Conservation (phyloP, 1,140 invertebrate genomes). For the Rhynchophorus ferrugineus region DNA sequence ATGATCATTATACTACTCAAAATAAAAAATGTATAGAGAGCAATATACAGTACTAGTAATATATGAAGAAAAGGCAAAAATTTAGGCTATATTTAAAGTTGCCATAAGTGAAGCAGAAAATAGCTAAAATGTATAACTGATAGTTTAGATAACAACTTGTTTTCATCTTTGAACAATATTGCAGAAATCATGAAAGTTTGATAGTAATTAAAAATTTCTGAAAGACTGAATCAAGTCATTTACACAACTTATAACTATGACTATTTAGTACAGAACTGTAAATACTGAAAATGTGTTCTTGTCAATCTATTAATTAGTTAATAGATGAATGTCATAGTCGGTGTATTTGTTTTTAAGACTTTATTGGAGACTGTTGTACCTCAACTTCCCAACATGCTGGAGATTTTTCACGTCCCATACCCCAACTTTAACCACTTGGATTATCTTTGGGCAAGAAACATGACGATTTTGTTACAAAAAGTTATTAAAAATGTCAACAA, state of each 20-base stretch:
- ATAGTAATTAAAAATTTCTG: neutral
- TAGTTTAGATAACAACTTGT: too few relatives aligned
- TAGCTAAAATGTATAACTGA: too few relatives aligned
- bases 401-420: constrained; percentile 16
- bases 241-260: neutral
- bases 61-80: too few relatives aligned
- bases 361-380: constrained; percentile 30
- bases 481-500: constrained; percentile 6
- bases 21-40: too few relatives aligned
- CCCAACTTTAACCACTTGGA: constrained; percentile 15
- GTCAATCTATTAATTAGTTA: neutral
- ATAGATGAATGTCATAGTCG: neutral
- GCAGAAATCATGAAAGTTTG: neutral
- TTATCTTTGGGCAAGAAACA: constrained; percentile 20
- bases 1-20: neutral
- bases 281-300: neutral
- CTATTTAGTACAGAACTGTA: neutral
- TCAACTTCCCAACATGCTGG: constrained; percentile 42
- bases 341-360: constrained; percentile 6
- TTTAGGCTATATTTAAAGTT: too few relatives aligned
- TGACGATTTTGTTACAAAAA: constrained; percentile 5
- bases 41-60: too few relatives aligned
- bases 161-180: neutral
- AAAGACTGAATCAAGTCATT: neutral
- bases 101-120: too few relatives aligned